phyloP scores from a whole-genome alignment of 2,888 invertebrate species.

The Trichopria drosophilae region DNA sequence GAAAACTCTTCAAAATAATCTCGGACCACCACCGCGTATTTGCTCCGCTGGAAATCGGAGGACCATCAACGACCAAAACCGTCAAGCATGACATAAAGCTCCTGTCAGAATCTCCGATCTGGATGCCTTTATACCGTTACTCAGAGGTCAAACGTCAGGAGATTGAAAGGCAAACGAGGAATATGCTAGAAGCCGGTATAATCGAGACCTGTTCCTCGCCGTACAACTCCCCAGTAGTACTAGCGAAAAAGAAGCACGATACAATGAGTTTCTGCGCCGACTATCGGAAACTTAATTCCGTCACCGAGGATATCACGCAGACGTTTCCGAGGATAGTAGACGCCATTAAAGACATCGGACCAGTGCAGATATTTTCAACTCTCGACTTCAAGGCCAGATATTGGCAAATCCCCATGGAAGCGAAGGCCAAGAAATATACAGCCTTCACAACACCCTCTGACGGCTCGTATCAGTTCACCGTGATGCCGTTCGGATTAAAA shows the following conservation, averaged over 20 bases:
- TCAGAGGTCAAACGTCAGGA: constrained; percentile 32
- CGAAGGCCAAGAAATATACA: not conserved
- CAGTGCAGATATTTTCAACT: not conserved
- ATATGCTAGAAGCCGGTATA: constrained; percentile 8
- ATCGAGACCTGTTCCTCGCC: constrained; percentile 12
- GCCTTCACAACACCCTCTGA: constrained; percentile 1
- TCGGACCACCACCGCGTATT: too few species aligned
- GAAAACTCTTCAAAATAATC: too few species aligned
- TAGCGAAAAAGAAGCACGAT: too few species aligned
- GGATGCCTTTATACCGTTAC: too few species aligned
- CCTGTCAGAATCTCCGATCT: too few species aligned
- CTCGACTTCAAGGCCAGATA: not conserved
- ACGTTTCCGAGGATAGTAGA: not conserved
- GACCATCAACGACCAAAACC: too few species aligned
- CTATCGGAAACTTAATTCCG: not conserved
- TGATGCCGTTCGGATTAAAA: constrained; percentile 1
- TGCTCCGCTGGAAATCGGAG: too few species aligned
- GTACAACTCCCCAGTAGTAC: too few species aligned
- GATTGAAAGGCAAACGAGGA: constrained; percentile 16
- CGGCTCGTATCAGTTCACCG: constrained; percentile 2
- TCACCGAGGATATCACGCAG: not conserved
- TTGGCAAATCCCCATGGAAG: not conserved
- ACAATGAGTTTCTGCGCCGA: too few species aligned
- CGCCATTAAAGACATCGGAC: not conserved
- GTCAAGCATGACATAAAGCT: too few species aligned